Base-by-base conservation (phyloP, 2,797 vertebrate genomes). In the Aulostomus chinensis region DNA sequence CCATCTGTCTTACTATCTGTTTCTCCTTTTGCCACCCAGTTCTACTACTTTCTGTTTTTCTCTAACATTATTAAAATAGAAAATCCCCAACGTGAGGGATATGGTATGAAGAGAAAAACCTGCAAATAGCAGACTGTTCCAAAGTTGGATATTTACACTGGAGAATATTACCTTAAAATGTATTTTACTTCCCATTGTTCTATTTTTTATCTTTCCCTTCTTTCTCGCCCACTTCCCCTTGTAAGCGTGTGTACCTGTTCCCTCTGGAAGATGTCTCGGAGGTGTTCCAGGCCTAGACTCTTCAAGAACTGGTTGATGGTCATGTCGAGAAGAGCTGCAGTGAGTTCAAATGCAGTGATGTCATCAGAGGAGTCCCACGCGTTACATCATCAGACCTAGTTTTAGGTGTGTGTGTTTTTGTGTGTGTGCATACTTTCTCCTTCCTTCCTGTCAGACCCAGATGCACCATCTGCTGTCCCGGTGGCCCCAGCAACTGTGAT, bases 291-390 rank as follows among this genome's bases (percentile, higher is more conserved):
- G 22, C 96, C 95, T 22, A 99, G 84, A 60, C 93, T 98, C 90
- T 98, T 99, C 65, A 99, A 73, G 80, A 98, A 99, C 53, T 98
- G 96, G 64, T 92, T 96, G 79, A 99, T 99, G 80, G 98, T 98
- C 95, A 98, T 98, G 80, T 99, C 97, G 61, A 98, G 92, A 67
- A 88, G 75, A 14, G 54, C 81, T 86, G 76, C 58, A 55, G 25
- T 25, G 11, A 18, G 2, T 4, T 13, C 3, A 67, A 18, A 62
- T 7, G 66, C 15, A 7, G 12, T 4, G 11, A 60, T 0, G 29
- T 48, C 34, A 59, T 28, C 28, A 2, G 14, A 1, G 11, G 55
- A 31, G 29, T 9, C 13, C 1, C 4, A 6, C 7, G 30, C 34
- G 14, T 28, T 33, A 16, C 9, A 48, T 10, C 26, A 28, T 9